These are phyloP conservation scores for Helogale parvula DNA, from an alignment of 2,113 vertebrate species.

Conservation along the genomic window DNA sequence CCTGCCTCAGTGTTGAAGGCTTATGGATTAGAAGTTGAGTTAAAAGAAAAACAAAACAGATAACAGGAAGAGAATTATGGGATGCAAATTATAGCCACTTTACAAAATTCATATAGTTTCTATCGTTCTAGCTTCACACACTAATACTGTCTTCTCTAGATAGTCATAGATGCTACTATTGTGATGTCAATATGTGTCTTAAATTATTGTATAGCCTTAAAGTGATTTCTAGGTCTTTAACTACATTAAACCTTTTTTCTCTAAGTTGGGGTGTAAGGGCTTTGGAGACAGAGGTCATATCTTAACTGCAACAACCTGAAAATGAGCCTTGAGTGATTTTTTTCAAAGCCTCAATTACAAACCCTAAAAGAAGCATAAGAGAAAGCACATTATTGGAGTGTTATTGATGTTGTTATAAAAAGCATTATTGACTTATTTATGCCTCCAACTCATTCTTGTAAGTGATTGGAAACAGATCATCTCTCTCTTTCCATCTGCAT, in stretches of 20 bases:
- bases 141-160: neutral
- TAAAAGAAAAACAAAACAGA: neutral
- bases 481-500: slow-evolving; percentile 8
- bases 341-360: slow-evolving; percentile 22
- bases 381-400: neutral
- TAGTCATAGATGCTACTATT: neutral
- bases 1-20: neutral
- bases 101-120: neutral
- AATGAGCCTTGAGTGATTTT: neutral
- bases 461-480: slow-evolving; percentile 32
- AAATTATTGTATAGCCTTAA: neutral
- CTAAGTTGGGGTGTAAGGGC: neutral
- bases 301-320: neutral
- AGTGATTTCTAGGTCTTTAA: neutral
- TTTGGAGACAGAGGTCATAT: neutral
- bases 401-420: slow-evolving; percentile 43
- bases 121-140: neutral
- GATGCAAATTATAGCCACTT: neutral
- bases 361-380: neutral
- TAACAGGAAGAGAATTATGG: neutral
- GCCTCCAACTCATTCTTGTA: slow-evolving; percentile 50
- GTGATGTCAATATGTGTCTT: neutral
- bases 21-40: neutral
- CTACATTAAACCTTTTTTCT: neutral
- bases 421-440: slow-evolving; percentile 62